Evolutionary conservation across 2,888 invertebrate genomes (phyloP).

Genomic region (Bhutanitis thaidina): DNA sequence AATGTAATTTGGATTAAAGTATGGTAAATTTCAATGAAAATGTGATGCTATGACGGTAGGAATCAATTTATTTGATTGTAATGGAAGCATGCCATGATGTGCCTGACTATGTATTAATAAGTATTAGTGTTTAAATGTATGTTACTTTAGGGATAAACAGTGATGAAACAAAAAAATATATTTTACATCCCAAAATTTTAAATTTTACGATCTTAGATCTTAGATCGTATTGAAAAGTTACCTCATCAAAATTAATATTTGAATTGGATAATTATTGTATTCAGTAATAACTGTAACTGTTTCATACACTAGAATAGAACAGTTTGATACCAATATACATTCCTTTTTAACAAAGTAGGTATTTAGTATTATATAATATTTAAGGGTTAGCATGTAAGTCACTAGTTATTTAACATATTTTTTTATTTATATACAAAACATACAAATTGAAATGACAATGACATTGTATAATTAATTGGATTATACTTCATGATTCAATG

Average conservation of each 20-base stretch:
- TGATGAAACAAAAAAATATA: neutral
- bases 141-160: neutral
- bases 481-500: no score
- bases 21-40: no score
- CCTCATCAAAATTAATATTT: no score
- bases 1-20: no score
- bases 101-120: slow-evolving; percentile 42
- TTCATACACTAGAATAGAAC: slow-evolving; percentile 10
- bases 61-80: neutral
- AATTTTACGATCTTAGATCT: neutral
- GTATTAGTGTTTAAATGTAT: slow-evolving; percentile 24
- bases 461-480: no score
- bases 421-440: slow-evolving; percentile 5
- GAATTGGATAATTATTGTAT: neutral
- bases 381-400: neutral
- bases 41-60: neutral
- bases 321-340: slow-evolving; percentile 48
- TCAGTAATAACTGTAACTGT: neutral
- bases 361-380: slow-evolving; percentile 10
- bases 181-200: neutral
- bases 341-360: slow-evolving; percentile 39
- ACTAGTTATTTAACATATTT: neutral
- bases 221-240: no score
- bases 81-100: slow-evolving; percentile 50
- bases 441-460: neutral